A percentile compares a stretch with the other conserved stretches of the same genome.
Evolutionary conservation across 2,888 invertebrate genomes (phyloP).

Genomic region (Portevinia maculata): DNA sequence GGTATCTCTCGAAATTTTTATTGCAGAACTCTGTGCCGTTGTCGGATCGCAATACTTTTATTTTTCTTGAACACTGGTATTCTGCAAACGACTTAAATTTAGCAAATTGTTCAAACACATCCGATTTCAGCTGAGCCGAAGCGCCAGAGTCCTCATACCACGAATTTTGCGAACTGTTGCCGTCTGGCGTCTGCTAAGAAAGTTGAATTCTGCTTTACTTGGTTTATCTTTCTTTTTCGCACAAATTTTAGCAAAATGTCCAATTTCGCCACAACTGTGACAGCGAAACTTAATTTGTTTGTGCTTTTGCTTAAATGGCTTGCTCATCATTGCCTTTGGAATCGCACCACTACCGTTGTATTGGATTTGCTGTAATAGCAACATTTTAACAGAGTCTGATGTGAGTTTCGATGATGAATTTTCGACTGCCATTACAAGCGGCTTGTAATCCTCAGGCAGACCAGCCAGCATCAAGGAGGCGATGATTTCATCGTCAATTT

Average conservation of each 20-base stretch:
- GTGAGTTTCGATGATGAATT: constrained; percentile 30
- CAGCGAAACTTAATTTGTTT: not conserved
- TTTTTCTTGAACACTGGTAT: constrained; percentile 63
- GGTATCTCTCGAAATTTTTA: constrained; percentile 53
- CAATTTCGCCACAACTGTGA: not conserved
- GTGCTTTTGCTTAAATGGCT: not conserved
- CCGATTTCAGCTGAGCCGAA: constrained; percentile 41
- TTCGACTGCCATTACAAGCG: constrained; percentile 31
- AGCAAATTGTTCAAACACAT: constrained; percentile 55
- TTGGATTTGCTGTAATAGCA: constrained; percentile 18
- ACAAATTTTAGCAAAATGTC: not conserved
- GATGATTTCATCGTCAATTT: too few relatives aligned
- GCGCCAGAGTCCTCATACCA: constrained; percentile 5
- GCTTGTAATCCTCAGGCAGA: too few relatives aligned
- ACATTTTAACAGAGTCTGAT: constrained; percentile 28
- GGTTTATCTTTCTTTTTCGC: not conserved
- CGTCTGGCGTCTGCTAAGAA: too few relatives aligned
- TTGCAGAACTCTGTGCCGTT: constrained; percentile 67
- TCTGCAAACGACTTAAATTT: constrained; percentile 73
- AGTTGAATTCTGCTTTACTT: not conserved
- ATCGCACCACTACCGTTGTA: too few relatives aligned
- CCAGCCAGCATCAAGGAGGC: constrained; percentile 27
- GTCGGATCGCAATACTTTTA: constrained; percentile 64
- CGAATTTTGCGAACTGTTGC: too few relatives aligned
- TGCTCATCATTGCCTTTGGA: not conserved